phyloP scores from a whole-genome alignment of 2,797 vertebrate species.

The Amphiprion clarkii region DNA sequence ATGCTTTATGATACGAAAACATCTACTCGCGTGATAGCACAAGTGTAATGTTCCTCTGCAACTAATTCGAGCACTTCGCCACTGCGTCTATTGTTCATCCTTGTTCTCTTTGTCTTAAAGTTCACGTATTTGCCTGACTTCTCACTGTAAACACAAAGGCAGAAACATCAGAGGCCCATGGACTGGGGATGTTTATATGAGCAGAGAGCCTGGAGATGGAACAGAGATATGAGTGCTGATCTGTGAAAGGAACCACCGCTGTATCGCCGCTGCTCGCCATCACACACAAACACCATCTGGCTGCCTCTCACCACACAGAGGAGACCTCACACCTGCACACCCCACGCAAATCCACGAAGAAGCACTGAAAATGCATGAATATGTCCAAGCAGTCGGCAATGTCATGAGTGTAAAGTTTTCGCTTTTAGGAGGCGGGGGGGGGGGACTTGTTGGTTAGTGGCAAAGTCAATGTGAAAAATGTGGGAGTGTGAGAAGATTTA shows the following conservation, averaged over 20 bases:
- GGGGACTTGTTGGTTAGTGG: not conserved
- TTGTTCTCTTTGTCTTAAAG: slow-evolving; percentile 76
- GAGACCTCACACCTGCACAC: slow-evolving; percentile 78
- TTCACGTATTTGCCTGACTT: slow-evolving; percentile 82
- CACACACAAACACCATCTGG: slow-evolving; percentile 83
- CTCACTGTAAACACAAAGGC: slow-evolving; percentile 83
- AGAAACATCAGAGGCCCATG: slow-evolving; percentile 80
- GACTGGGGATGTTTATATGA: slow-evolving; percentile 83
- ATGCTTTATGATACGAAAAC: slow-evolving; percentile 6
- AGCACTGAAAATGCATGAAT: slow-evolving; percentile 10
- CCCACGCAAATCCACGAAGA: slow-evolving; percentile 44
- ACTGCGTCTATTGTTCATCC: slow-evolving; percentile 62
- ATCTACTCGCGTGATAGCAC: not conserved
- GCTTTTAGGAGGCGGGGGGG: not conserved
- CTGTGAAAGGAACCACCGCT: slow-evolving; percentile 78
- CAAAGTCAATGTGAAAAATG: not conserved
- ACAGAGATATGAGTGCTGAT: slow-evolving; percentile 82
- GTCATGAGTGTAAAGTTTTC: not conserved
- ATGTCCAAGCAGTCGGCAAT: not conserved
- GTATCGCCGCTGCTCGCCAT: slow-evolving; percentile 77
- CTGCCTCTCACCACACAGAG: slow-evolving; percentile 58
- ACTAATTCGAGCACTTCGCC: slow-evolving; percentile 12
- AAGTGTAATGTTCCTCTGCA: slow-evolving; percentile 22
- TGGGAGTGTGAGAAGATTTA: not conserved
- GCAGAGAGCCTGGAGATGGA: slow-evolving; percentile 81